phyloP scores from a whole-genome alignment of 2,888 invertebrate genomes.

The Lochmaea capreae region DNA sequence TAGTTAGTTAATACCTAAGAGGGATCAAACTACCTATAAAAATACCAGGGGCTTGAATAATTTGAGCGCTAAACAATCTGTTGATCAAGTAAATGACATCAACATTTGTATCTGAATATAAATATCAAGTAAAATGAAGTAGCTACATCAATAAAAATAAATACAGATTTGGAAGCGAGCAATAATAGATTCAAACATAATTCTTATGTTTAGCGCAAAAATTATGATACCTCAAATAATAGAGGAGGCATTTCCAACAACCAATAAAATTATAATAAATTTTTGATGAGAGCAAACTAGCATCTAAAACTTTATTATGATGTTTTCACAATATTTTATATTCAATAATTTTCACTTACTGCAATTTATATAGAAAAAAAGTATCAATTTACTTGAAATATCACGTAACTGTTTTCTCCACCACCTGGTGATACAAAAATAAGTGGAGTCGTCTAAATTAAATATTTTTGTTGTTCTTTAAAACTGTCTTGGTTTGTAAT shows the following conservation, averaged over 20 bases:
- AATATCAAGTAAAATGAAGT: not conserved
- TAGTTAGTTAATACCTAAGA: conserved; percentile 48
- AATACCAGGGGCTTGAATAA: conserved; percentile 23
- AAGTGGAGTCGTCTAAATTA: not conserved
- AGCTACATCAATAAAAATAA: not conserved
- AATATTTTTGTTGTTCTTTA: no score
- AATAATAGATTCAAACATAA: not conserved
- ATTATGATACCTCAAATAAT: conserved; percentile 23
- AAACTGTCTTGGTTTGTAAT: no score
- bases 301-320: conserved; percentile 27
- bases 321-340: conserved; percentile 30
- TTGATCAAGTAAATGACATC: conserved; percentile 2
- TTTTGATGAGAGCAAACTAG: conserved; percentile 24
- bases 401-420: not conserved
- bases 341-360: conserved; percentile 23
- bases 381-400: not conserved
- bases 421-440: not conserved
- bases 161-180: not conserved
- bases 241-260: conserved; percentile 32
- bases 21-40: conserved; percentile 36
- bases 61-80: conserved; percentile 20
- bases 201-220: conserved; percentile 21
- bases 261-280: conserved; percentile 29
- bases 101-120: not conserved
- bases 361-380: conserved; percentile 12